Percentiles rank a stretch among this genome's conserved stretches.
phyloP scores from a whole-genome alignment of 2,797 vertebrate species.

The Lateolabrax maculatus region DNA sequence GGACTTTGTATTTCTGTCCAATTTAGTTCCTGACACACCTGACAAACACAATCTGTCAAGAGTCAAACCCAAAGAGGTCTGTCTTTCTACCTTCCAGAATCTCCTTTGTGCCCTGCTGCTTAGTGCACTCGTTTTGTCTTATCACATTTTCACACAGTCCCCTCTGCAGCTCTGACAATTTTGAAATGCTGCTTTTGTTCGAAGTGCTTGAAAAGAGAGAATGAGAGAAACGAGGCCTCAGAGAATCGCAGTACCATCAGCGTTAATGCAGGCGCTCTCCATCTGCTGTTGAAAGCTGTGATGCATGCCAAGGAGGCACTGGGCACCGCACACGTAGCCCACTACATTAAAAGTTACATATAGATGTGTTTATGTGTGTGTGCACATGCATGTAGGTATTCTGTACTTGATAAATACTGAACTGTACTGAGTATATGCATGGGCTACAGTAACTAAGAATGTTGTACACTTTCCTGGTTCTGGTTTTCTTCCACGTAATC shows the following conservation, averaged over 20 bases:
- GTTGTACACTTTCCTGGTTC: constrained; percentile 5
- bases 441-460: neutral
- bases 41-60: constrained; percentile 32
- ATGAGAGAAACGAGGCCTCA: constrained; percentile 67
- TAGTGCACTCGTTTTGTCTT: constrained; percentile 62
- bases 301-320: constrained; percentile 62
- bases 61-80: constrained; percentile 39
- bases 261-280: constrained; percentile 74
- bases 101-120: constrained; percentile 61
- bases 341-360: constrained; percentile 11
- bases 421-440: no score
- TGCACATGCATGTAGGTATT: constrained; percentile 1
- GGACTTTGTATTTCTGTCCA: neutral
- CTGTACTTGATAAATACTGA: neutral
- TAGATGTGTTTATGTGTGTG: constrained; percentile 4
- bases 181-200: constrained; percentile 74
- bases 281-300: constrained; percentile 51
- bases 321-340: constrained; percentile 1
- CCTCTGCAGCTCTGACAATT: constrained; percentile 66
- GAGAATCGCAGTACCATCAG: constrained; percentile 76
- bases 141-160: constrained; percentile 77
- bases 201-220: constrained; percentile 61
- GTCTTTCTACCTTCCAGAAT: constrained; percentile 57
- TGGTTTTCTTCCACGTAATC: constrained; percentile 3
- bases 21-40: constrained; percentile 30